Evolutionary conservation across 1,140 invertebrate species (phyloP), one percentile per base, ranked within the genome.

Genomic region (Harlomillsia oculata): DNA sequence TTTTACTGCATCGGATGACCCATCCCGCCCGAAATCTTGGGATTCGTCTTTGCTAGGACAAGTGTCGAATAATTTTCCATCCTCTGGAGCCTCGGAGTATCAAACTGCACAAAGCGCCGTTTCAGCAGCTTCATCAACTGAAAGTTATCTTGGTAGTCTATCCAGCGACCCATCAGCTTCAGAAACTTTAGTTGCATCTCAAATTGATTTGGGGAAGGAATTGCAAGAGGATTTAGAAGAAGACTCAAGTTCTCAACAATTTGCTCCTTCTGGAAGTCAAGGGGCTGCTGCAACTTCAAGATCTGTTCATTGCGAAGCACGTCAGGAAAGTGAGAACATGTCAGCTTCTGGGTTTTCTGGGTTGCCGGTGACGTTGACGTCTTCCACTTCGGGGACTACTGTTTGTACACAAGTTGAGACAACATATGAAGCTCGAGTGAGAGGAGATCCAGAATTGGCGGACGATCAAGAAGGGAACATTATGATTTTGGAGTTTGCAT

Each of bases 151-250:
- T 29, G 61, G 61, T 13, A 59, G 56, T 36, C 49, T 63, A 28
- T 63, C 61, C 9, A 59, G 56, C 29, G 61, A 63, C 28, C 52
- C 61, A 0, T 45, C 36, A 71, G 76, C 86, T 21, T 91, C 88
- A 1, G 90, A 93, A 74, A 94, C 90, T 5, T 69, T 94, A 30
- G 83, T 94, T 13, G 83, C 87, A 6, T 90, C 88, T 11, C 74
- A 72, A 9, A 69, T 75, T 60, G 77, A 79, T 66, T 60, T 75
- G 16, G 76, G 77, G 56, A 68, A 68, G 52, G 70, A 72, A 48
- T 67, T 69, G 56, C 68, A 71, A 21, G 58, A 61, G 18, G 65
- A 65, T 13, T 63, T 66, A 37, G 40, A 50, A 9, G 53, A 55
- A 40, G 59, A 16, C 3, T 26, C 28, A 18, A n/a, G 20, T 21